Percentiles rank a stretch among this genome's conserved stretches.
phyloP scores from a whole-genome alignment of 2,113 vertebrate species.

The Neolamprologus cancellatus region DNA sequence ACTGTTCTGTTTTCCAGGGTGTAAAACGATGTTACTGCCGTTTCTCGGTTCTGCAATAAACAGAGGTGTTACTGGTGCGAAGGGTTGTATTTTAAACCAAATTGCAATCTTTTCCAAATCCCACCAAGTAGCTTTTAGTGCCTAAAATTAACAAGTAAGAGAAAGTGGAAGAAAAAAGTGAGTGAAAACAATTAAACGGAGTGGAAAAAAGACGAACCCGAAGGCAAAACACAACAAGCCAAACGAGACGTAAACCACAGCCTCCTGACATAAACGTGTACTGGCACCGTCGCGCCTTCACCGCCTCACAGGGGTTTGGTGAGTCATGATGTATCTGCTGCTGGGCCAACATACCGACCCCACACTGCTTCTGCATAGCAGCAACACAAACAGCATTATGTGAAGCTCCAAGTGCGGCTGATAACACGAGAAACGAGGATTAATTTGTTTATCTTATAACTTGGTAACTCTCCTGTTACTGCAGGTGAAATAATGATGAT shows the following conservation, averaged over 20 bases:
- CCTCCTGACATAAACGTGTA: not conserved
- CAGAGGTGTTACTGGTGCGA: accelerated
- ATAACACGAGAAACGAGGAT: accelerated
- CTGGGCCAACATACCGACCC: not conserved
- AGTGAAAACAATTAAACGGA: not conserved
- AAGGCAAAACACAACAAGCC: not conserved
- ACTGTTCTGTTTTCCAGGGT: not conserved
- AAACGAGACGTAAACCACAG: not conserved
- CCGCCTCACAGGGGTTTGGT: not conserved
- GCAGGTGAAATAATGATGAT: accelerated
- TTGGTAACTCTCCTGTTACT: not conserved
- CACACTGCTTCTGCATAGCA: not conserved
- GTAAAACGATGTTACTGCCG: not conserved
- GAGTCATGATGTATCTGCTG: not conserved
- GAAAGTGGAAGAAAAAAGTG: not conserved
- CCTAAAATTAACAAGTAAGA: not conserved
- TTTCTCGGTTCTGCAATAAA: not conserved
- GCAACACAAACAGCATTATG: not conserved
- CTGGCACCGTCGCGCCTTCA: not conserved
- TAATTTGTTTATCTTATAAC: not conserved
- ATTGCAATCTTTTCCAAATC: not conserved
- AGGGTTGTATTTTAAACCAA: not conserved
- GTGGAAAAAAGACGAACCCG: not conserved
- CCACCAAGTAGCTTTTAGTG: not conserved
- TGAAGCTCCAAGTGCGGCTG: not conserved